Evolutionary conservation across 1,140 invertebrate genomes (phyloP).

Genomic region (Drosophila bipectinata): DNA sequence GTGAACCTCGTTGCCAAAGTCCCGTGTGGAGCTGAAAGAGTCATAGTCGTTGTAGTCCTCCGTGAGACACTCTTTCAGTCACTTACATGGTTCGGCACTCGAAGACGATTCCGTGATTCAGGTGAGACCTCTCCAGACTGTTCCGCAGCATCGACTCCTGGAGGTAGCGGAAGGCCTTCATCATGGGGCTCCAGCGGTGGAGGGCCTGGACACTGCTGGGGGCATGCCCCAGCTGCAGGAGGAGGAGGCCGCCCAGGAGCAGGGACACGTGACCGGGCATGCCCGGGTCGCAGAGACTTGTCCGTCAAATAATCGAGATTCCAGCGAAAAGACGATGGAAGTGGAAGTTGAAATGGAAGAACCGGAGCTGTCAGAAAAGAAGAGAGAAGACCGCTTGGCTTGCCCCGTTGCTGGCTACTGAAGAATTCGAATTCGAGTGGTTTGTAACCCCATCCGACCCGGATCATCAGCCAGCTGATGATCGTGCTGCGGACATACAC

Average conservation of each 20-base stretch:
- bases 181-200: slow-evolving; percentile 66
- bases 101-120: slow-evolving; percentile 77
- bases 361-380: not conserved
- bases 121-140: slow-evolving; percentile 71
- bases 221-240: slow-evolving; percentile 27
- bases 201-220: slow-evolving; percentile 7
- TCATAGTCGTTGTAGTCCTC: not conserved
- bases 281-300: not conserved
- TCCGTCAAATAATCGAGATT: not conserved
- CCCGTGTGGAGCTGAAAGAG: slow-evolving; percentile 50
- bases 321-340: not conserved
- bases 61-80: not conserved
- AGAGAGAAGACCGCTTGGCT: slow-evolving; percentile 51
- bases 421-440: slow-evolving; percentile 42
- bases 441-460: slow-evolving; percentile 45
- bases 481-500: slow-evolving; percentile 21
- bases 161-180: slow-evolving; percentile 63
- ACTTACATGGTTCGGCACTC: slow-evolving; percentile 78
- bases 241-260: slow-evolving; percentile 38
- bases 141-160: slow-evolving; percentile 74
- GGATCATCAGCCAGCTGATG: slow-evolving; percentile 6
- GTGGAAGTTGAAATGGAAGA: slow-evolving; percentile 16
- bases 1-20: slow-evolving; percentile 66
- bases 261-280: slow-evolving; percentile 30
- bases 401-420: slow-evolving; percentile 80